Conservation (phyloP, 2,888 invertebrate species). For the Rhagonycha lutea region DNA sequence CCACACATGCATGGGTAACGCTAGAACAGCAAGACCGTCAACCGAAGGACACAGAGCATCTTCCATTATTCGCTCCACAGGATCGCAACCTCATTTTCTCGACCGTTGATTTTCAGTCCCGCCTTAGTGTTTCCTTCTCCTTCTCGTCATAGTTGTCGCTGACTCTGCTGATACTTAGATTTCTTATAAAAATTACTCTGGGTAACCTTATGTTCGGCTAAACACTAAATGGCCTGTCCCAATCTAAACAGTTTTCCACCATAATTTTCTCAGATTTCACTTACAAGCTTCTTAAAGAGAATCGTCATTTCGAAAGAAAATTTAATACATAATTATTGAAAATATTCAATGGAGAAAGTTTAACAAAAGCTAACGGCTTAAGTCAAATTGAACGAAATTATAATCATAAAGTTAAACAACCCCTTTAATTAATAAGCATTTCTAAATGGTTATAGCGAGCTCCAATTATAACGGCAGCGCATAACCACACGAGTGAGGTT, state of each 20-base stretch:
- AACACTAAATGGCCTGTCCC: constrained; percentile 42
- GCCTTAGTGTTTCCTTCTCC: constrained; percentile 45
- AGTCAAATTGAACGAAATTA: constrained; percentile 30
- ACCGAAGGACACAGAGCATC: constrained; percentile 48
- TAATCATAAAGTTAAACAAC: constrained; percentile 31
- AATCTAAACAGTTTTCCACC: constrained; percentile 41
- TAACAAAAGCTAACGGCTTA: constrained; percentile 23
- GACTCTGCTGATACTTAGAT: constrained; percentile 42
- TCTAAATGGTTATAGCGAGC: constrained; percentile 29
- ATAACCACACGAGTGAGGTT: constrained; percentile 29
- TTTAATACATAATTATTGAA: constrained; percentile 8
- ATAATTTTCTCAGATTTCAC: constrained; percentile 35
- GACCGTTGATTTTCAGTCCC: constrained; percentile 59
- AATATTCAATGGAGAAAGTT: constrained; percentile 18
- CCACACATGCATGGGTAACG: constrained; percentile 41
- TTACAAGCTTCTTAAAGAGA: constrained; percentile 9
- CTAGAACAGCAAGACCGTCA: constrained; percentile 39
- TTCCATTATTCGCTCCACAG: constrained; percentile 58
- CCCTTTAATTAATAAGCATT: constrained; percentile 32
- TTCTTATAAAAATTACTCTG: constrained; percentile 40
- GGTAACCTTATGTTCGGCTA: constrained; percentile 39
- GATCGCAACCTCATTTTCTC: constrained; percentile 62
- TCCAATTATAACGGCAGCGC: constrained; percentile 29
- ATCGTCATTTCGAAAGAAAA: neutral
- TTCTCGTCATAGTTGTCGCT: constrained; percentile 40